These are phyloP conservation scores for Eueremaeus valkanovi DNA, from an alignment of 2,888 invertebrate species.

Conservation along the genomic window DNA sequence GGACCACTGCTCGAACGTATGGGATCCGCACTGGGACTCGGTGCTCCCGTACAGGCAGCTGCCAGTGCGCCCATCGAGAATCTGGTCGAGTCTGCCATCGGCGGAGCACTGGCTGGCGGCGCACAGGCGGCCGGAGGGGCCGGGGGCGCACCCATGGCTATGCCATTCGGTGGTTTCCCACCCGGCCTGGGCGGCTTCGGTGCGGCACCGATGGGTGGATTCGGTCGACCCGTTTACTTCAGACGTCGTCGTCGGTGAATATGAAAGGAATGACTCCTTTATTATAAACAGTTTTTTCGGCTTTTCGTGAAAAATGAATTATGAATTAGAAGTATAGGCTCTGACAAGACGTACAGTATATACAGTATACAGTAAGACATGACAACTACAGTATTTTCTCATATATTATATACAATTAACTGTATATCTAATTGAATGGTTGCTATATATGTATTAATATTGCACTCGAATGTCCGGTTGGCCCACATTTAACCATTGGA, in stretches of 20 bases:
- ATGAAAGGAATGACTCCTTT: no score
- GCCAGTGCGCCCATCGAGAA: background rate
- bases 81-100: background rate
- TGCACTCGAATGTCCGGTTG: no score
- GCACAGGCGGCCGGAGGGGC: background rate
- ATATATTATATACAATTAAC: no score
- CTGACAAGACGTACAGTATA: no score
- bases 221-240: background rate
- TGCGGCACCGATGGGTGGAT: background rate
- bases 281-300: no score
- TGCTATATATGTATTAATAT: no score
- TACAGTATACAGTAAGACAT: no score
- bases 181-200: conserved; percentile 6
- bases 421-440: no score
- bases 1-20: conserved; percentile 31
- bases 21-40: background rate
- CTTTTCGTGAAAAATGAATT: no score
- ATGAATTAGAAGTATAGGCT: no score
- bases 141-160: background rate
- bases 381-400: no score
- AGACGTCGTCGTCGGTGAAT: conserved; percentile 1
- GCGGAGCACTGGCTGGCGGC: background rate
- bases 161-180: background rate
- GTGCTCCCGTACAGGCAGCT: background rate
- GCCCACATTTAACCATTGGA: no score